These are phyloP conservation scores for Cerceris ruficornis DNA, from an alignment of 2,888 invertebrate species.

Conservation along the genomic window DNA sequence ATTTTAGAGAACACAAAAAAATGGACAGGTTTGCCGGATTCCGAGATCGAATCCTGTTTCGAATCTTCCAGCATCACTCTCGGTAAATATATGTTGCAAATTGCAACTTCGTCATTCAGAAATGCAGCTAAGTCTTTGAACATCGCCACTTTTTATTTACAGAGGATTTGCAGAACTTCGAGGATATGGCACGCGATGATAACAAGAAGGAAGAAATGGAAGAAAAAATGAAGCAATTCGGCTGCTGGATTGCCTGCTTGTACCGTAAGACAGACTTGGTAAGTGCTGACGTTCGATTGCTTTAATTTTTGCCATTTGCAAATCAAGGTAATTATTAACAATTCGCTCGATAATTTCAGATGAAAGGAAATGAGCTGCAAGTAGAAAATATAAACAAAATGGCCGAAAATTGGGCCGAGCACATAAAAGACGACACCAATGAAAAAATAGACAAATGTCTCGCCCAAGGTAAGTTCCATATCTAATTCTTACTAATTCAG, in stretches of 20 bases:
- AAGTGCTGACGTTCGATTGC: not conserved
- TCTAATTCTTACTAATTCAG: not conserved
- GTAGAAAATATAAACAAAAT: not conserved
- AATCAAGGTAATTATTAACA: not conserved
- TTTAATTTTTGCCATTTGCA: no score
- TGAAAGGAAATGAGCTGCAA: not conserved
- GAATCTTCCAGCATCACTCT: no score
- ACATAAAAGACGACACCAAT: not conserved
- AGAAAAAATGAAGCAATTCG: not conserved
- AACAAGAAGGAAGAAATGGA: not conserved
- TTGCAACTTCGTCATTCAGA: no score
- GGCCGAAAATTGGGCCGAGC: not conserved
- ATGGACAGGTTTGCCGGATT: no score
- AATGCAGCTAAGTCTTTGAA: no score
- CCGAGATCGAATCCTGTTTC: no score
- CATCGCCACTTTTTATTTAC: not conserved
- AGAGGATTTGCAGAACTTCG: not conserved
- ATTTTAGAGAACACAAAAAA: no score
- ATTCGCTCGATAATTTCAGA: slow-evolving; percentile 1
- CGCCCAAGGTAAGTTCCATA: not conserved
- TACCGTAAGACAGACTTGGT: slow-evolving; percentile 2
- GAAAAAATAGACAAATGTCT: no score
- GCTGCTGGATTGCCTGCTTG: not conserved
- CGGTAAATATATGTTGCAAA: no score
- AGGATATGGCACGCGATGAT: no score